Base-by-base conservation (phyloP, 2,888 invertebrate genomes). In the Pheosia tremula region DNA sequence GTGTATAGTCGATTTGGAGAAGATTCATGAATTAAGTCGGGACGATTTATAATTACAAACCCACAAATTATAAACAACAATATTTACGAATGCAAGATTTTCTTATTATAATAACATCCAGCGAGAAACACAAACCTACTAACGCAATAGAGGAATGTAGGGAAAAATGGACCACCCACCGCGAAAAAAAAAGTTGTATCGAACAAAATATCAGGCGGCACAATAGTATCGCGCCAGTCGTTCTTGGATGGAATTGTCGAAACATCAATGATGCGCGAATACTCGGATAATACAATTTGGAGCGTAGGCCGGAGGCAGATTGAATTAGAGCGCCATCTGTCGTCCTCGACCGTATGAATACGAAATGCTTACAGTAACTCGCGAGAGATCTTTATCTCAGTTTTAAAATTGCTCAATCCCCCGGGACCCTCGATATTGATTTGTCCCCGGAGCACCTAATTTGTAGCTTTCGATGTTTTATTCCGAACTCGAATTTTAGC, bases 231-330 rank as follows among this genome's bases (percentile, higher is more conserved):
- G 68, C 73, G 72, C 76, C 77, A 71, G 72, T 80, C 83, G 83
- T 82, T 84, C 85, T 86, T 83, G 80, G 75, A 74, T 82, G 71
- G 85, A 91, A 88, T 88, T 86, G 90, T 89, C 88, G 88, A 93
- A 93, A 94, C 93, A 91, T 93, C 93, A 92, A 91, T 92, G 93
- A 93, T 91, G 92, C 92, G 91, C 89, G 94, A 92, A 92, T 89
- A 87, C 89, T 88, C 84, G 82, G 83, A 84, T 94, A 94, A 93
- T 91, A 85, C 84, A 91, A 93, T 94, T 94, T 92, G 87, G 82
- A 87, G 87, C 89, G 87, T 86, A 90, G 90, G 89, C 92, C 90
- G 85, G 88, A 89, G 93, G 90, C 91, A 85, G 84, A 92, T 93
- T 89, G 90, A 88, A 92, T 93, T 93, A 93, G 90, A 91, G 88